Evolutionary conservation across 2,888 invertebrate species (phyloP).

Genomic region (Phoenoteleia sp.): DNA sequence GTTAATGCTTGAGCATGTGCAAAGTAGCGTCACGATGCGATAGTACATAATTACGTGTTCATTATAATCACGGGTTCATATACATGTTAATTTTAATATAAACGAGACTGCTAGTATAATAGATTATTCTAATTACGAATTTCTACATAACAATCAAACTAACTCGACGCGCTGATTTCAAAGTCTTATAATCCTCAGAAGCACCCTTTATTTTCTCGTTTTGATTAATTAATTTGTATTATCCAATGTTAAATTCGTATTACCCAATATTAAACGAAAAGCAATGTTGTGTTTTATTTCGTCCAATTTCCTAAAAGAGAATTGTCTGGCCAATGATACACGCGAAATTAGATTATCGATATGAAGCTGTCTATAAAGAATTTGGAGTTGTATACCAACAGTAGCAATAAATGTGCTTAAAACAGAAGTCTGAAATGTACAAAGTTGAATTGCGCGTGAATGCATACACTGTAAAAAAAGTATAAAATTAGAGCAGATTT

Average conservation of each 20-base stretch:
- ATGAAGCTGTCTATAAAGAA: conserved; percentile 27
- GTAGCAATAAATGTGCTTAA: conserved; percentile 30
- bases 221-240: conserved; percentile 29
- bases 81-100: too few species aligned
- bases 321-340: conserved; percentile 15
- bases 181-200: too few species aligned
- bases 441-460: conserved; percentile 24
- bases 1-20: too few species aligned
- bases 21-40: too few species aligned
- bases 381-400: conserved; percentile 11
- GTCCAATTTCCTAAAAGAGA: conserved; percentile 34
- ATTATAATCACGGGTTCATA: too few species aligned
- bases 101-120: too few species aligned
- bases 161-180: too few species aligned
- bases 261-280: not conserved
- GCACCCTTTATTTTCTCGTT: not conserved
- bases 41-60: too few species aligned
- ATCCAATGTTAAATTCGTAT: conserved; percentile 8
- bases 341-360: conserved; percentile 34
- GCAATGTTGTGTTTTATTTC: conserved; percentile 31
- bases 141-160: too few species aligned
- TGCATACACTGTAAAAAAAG: too few species aligned
- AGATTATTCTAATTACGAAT: too few species aligned
- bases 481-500: too few species aligned
- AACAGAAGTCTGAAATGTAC: conserved; percentile 35